phyloP scores from a whole-genome alignment of 2,888 invertebrate genomes.

The Lithophane semibrunnea region DNA sequence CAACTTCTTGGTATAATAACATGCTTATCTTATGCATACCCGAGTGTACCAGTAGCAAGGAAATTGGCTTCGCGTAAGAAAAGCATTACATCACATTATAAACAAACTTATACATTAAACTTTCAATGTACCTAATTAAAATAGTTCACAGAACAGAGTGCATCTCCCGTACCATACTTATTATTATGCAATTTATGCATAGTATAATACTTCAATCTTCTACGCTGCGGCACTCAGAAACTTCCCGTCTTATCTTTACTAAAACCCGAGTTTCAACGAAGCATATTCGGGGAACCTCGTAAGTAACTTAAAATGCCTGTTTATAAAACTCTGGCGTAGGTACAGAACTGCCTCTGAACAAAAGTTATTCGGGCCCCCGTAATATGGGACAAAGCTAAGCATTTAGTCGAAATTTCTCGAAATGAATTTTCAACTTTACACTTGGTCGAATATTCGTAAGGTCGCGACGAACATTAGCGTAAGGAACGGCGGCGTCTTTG shows the following conservation, averaged over 20 bases:
- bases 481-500: constrained; percentile 64
- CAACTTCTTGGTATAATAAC: neutral
- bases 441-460: constrained; percentile 67
- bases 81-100: constrained; percentile 1
- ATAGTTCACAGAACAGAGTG: constrained; percentile 1
- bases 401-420: constrained; percentile 65
- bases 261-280: constrained; percentile 30
- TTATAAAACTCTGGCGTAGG: constrained; percentile 51
- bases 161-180: constrained; percentile 1
- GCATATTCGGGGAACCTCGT: constrained; percentile 34
- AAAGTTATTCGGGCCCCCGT: constrained; percentile 47
- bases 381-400: constrained; percentile 65
- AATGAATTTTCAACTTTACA: constrained; percentile 69
- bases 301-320: constrained; percentile 42
- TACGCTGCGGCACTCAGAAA: neutral
- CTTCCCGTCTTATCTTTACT: constrained; percentile 8
- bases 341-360: constrained; percentile 49
- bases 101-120: constrained; percentile 25
- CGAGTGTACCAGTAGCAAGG: neutral
- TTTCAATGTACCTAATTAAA: constrained; percentile 12
- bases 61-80: constrained; percentile 18
- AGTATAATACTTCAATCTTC: constrained; percentile 28
- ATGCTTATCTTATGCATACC: neutral
- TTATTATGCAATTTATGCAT: constrained; percentile 36
- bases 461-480: constrained; percentile 60